Evolutionary conservation across 2,797 vertebrate species (phyloP), one percentile per base, ranked within the genome.

Genomic region (Eutrigla gurnardus): DNA sequence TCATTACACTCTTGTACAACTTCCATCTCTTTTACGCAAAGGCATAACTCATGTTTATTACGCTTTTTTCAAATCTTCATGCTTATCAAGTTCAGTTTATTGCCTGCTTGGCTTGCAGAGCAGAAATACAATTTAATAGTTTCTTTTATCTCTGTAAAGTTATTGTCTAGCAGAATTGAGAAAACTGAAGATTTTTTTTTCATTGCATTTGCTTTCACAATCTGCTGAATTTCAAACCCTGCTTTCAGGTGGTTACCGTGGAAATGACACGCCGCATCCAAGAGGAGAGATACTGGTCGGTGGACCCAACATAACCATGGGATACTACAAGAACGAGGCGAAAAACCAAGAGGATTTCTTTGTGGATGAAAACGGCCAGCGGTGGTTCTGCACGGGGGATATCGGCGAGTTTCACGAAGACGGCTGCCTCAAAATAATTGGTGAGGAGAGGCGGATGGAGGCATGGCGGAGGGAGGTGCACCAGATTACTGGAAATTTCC

Each of bases 361-460:
- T 40, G 91, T 96, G 59, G 98, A 98, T 72, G 92, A 95, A 70
- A 95, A 93, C 5, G 95, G 96, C 32, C 97, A 98, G 92, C 93
- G 96, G 14, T 99, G 98, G 98, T 97, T 99, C 78, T 97, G 95
- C 69, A 99, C 98, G 0, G 97, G 98, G 65, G 98, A 99, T 85
- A 96, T 99, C 14, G 98, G 97, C 7, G 97, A 99, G 86, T 94
- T 98, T 82, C 96, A 98, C 11, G 78, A 94, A 43, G 97, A 99
- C 14, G 97, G 98, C 1, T 97, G 97, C 88, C 93, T 99, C 55
- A 96, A 98, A 92, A 97, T 99, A 61, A 98, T 98, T 40, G 98
- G 98, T 99, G 88, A 96, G 96, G 86, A 83, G 8, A 43, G n/a
- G 50, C 15, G 35, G 14, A 55, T 7, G 43, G 69, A 71, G 2